phyloP scores from a whole-genome alignment of 2,113 vertebrate species.

The Micronycteris hirsuta region DNA sequence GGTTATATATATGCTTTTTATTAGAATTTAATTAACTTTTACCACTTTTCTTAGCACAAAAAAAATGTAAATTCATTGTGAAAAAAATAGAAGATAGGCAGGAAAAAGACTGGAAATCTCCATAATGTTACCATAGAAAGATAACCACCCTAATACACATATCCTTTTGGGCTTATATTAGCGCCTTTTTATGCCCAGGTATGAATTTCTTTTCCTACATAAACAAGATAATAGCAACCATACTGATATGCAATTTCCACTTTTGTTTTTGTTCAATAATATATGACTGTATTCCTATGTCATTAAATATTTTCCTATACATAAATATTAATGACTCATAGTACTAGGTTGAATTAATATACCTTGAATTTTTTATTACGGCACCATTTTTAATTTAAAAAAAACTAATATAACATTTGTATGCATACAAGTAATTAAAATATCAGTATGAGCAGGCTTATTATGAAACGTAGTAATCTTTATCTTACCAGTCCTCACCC shows the following conservation, averaged over 20 bases:
- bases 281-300: neutral
- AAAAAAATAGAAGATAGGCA: neutral
- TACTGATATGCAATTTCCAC: neutral
- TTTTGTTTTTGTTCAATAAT: neutral
- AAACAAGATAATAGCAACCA: neutral
- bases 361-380: neutral
- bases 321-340: neutral
- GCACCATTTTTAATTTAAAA: neutral
- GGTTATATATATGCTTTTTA: neutral
- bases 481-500: neutral
- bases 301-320: neutral
- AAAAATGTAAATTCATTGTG: neutral
- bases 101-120: neutral
- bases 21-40: slow-evolving; percentile 41
- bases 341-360: neutral
- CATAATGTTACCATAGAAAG: neutral
- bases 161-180: neutral
- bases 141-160: neutral
- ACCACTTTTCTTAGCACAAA: neutral
- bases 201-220: neutral
- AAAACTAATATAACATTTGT: neutral
- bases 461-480: neutral
- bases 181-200: neutral
- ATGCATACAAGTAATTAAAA: neutral
- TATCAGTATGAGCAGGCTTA: neutral